Percentiles rank a stretch among this genome's conserved stretches.
phyloP scores from a whole-genome alignment of 2,797 vertebrate species.

The Tragelaphus eurycerus region DNA sequence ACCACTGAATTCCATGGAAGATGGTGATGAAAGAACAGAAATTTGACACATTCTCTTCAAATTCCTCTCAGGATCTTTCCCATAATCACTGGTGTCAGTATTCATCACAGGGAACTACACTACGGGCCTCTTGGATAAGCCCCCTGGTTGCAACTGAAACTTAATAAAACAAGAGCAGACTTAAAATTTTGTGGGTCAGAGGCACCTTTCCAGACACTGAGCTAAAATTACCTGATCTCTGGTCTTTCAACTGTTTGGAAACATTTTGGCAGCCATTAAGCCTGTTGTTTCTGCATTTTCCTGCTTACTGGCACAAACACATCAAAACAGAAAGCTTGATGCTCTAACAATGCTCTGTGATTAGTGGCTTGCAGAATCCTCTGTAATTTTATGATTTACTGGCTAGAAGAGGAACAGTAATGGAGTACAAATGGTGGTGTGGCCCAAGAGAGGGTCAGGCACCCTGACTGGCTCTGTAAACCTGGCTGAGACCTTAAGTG shows the following conservation, averaged over 20 bases:
- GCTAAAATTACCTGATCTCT: not conserved
- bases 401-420: not conserved
- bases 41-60: slow-evolving; percentile 21
- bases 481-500: not conserved
- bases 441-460: not conserved
- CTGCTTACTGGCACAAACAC: slow-evolving; percentile 8
- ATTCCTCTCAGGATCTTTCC: not conserved
- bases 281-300: not conserved
- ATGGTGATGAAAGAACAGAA: not conserved
- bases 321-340: slow-evolving; percentile 44
- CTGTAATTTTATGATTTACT: slow-evolving; percentile 67
- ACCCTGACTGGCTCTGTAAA: slow-evolving; percentile 31
- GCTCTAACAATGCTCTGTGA: not conserved
- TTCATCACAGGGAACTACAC: not conserved
- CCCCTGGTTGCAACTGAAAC: not conserved
- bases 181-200: not conserved
- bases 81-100: not conserved
- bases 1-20: not conserved
- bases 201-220: not conserved
- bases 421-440: slow-evolving; percentile 34
- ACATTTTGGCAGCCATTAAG: slow-evolving; percentile 46
- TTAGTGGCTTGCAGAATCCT: slow-evolving; percentile 8
- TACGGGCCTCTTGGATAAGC: not conserved
- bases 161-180: slow-evolving; percentile 32
- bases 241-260: slow-evolving; percentile 24